Percentiles rank a stretch among this genome's conserved stretches.
These are phyloP conservation scores for Apogon talboti DNA, from an alignment of 2,797 vertebrate genomes.

Conservation along the genomic window DNA sequence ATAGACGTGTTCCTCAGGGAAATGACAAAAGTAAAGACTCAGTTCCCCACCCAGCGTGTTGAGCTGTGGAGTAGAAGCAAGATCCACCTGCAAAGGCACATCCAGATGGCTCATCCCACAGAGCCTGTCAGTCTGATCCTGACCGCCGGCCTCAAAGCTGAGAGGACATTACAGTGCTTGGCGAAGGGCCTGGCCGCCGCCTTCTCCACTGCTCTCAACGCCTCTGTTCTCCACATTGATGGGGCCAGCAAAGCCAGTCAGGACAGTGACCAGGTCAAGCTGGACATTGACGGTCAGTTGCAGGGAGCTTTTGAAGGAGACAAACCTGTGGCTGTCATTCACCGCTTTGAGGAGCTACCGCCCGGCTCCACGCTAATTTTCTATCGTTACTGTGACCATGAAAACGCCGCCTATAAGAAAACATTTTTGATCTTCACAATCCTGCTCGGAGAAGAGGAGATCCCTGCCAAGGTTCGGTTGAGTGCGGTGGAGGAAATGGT, in stretches of 20 bases:
- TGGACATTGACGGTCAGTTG: slow-evolving; percentile 86
- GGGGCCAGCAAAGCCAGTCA: slow-evolving; percentile 73
- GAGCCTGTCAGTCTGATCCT: slow-evolving; percentile 92
- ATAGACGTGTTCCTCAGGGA: slow-evolving; percentile 85
- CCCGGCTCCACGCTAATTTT: slow-evolving; percentile 93
- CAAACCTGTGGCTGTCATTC: slow-evolving; percentile 87
- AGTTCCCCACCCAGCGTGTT: slow-evolving; percentile 87
- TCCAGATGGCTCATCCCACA: slow-evolving; percentile 77
- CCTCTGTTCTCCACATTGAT: slow-evolving; percentile 82
- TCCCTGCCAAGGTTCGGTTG: slow-evolving; percentile 76
- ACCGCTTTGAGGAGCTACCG: slow-evolving; percentile 91
- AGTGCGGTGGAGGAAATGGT: slow-evolving; percentile 89
- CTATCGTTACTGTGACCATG: slow-evolving; percentile 96
- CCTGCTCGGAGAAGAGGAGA: slow-evolving; percentile 85
- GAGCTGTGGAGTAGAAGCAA: slow-evolving; percentile 88
- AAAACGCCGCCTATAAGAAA: slow-evolving; percentile 91
- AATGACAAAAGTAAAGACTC: slow-evolving; percentile 79
- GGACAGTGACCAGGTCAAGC: slow-evolving; percentile 88
- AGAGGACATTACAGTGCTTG: slow-evolving; percentile 88
- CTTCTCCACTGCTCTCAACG: slow-evolving; percentile 81
- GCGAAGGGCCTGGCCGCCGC: slow-evolving; percentile 81
- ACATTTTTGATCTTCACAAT: slow-evolving; percentile 91
- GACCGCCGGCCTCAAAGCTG: slow-evolving; percentile 80
- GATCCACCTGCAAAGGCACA: slow-evolving; percentile 89
- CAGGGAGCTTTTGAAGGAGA: slow-evolving; percentile 85